Conservation (phyloP, 2,888 invertebrate genomes). For the Alitta virens region DNA sequence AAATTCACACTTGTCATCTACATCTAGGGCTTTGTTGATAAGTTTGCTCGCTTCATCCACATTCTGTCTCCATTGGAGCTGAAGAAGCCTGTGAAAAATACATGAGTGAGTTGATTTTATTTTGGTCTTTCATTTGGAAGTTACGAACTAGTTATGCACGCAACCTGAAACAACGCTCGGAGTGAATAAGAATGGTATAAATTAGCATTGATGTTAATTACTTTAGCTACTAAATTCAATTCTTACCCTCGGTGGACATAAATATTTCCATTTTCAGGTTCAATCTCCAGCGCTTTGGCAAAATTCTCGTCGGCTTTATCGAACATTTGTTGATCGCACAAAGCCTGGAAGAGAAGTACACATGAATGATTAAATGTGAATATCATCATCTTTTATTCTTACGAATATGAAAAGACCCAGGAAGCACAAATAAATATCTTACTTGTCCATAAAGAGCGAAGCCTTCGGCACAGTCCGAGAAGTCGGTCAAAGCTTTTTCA, state of each 20-base stretch:
- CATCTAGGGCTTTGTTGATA: conserved; percentile 76
- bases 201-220: no score
- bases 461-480: conserved; percentile 82
- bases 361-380: no score
- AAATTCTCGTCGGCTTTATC: conserved; percentile 80
- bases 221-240: background rate
- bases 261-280: conserved; percentile 80
- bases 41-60: conserved; percentile 74
- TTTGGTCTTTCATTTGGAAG: no score
- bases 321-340: conserved; percentile 81
- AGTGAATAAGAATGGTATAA: no score
- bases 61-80: conserved; percentile 82
- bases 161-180: no score
- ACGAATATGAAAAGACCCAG: conserved; percentile 55
- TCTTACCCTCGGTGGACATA: conserved; percentile 78
- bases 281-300: conserved; percentile 75
- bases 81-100: conserved; percentile 63
- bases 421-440: no score
- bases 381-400: no score
- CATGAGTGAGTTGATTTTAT: no score
- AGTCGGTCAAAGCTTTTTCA: conserved; percentile 72
- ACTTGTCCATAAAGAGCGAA: conserved; percentile 83
- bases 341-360: conserved; percentile 59
- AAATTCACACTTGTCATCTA: conserved; percentile 90
- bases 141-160: no score